Base-by-base conservation (phyloP, 2,797 vertebrate genomes). In the Synaphobranchus kaupii region DNA sequence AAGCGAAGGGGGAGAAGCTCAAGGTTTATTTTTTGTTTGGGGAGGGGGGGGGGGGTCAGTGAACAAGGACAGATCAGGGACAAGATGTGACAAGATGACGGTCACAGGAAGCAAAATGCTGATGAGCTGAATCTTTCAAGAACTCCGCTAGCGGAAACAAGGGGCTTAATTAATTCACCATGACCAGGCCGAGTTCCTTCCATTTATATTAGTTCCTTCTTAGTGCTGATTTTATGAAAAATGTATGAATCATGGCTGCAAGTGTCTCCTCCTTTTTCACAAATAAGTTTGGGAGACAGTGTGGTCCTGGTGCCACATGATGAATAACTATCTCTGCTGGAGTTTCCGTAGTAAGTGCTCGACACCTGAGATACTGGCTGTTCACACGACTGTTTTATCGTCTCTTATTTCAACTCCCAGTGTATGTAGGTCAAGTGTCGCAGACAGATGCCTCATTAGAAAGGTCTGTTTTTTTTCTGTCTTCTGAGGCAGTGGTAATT, bases 141-240 rank as follows among this genome's bases (percentile, higher is more conserved):
- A 93, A 87, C 39, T 90, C 90, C 90, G 89, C 89, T 86, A 87
- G 90, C n/a, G 68, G 90, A 89, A 92, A 88, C 89, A 85, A 86
- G 89, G 22, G 86, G 76, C 87, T 91, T 85, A 85, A 90, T 93
- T 94, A 90, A 92, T 93, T 92, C 91, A 93, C 89, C 89, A 83
- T 73, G 47, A 89, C 89, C 88, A 56, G 90, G 89, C 90, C 25
- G 48, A 92, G 89, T 91, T 91, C 83, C 88, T 90, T 92, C 92
- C 90, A 90, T 90, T 91, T 88, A 84, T 87, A 89, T 93, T 90
- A 86, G 90, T 90, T 90, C 89, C 91, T 89, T 86, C 84, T 90
- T 73, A 78, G 87, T 94, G 90, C 92, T 92, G 92, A 92, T 92
- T 90, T 90, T 90, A 94, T 94, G 93, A 92, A 90, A 88, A 93